Evolutionary conservation across 2,113 vertebrate genomes (phyloP).

Genomic region (Antechinus flavipes): DNA sequence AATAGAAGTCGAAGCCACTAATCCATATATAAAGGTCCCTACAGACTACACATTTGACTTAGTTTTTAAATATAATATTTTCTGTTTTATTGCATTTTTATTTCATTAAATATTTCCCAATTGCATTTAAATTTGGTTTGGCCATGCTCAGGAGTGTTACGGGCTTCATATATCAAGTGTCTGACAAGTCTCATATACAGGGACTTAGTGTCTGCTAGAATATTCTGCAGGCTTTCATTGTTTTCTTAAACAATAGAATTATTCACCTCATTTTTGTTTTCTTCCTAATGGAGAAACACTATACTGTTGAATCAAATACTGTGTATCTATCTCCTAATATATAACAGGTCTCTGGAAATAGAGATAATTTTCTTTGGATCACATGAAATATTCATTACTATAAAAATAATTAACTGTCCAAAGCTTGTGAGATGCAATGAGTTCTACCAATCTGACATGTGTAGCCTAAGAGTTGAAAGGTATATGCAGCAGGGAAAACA

Average conservation of each 20-base stretch:
- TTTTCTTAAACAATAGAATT: background rate
- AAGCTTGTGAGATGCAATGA: background rate
- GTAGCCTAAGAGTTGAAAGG: slow-evolving; percentile 41
- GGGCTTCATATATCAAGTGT: background rate
- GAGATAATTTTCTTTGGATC: slow-evolving; percentile 7
- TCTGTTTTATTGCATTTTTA: background rate
- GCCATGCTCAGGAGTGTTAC: background rate
- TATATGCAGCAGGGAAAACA: slow-evolving; percentile 33
- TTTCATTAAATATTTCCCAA: background rate
- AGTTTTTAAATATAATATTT: background rate
- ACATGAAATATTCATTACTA: slow-evolving; percentile 24
- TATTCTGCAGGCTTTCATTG: background rate
- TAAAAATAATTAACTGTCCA: slow-evolving; percentile 54
- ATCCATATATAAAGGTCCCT: background rate
- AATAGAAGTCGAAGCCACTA: background rate
- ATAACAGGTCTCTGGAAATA: slow-evolving; percentile 17
- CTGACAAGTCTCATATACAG: background rate
- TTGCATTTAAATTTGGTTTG: background rate
- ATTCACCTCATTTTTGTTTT: slow-evolving; percentile 41
- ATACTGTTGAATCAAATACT: slow-evolving; percentile 26
- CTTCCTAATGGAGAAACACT: background rate
- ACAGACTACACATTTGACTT: background rate
- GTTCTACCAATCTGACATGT: slow-evolving; percentile 54
- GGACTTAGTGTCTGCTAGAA: background rate
- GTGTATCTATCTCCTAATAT: slow-evolving; percentile 24